Conservation (phyloP, 2,888 invertebrate genomes). For the Rugalucina vietnamica region DNA sequence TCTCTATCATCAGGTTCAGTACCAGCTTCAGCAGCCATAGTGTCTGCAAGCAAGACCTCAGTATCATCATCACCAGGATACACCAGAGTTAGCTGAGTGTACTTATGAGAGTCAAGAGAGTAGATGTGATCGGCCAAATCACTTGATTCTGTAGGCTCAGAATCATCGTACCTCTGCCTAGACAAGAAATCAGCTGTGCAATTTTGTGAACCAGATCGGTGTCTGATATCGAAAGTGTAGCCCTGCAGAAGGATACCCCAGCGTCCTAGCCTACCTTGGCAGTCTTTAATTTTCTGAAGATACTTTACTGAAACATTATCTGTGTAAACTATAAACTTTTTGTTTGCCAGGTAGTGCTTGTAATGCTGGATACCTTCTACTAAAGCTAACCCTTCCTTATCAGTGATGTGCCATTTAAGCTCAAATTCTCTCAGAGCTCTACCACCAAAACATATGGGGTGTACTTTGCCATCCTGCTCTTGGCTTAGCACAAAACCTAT, state of each 20-base stretch:
- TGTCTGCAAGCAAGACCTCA: not conserved
- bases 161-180: constrained; percentile 30
- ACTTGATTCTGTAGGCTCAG: not conserved
- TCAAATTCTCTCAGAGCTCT: constrained; percentile 38
- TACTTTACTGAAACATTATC: constrained; percentile 56
- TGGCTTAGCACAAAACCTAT: constrained; percentile 54
- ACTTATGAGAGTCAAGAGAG: not conserved
- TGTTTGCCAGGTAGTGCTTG: constrained; percentile 45
- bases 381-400: constrained; percentile 59
- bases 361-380: constrained; percentile 58
- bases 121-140: constrained; percentile 18
- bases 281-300: constrained; percentile 49
- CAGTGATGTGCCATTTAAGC: constrained; percentile 46
- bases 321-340: constrained; percentile 52
- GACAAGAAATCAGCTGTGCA: constrained; percentile 53
- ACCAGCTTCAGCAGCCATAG: not conserved
- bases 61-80: constrained; percentile 13
- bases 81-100: not conserved
- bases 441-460: constrained; percentile 60
- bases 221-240: constrained; percentile 17
- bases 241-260: constrained; percentile 36
- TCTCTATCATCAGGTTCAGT: not conserved
- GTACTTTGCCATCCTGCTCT: constrained; percentile 25
- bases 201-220: constrained; percentile 37
- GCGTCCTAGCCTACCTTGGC: constrained; percentile 35